Percentiles rank a stretch among this genome's conserved stretches.
Conservation (phyloP, 2,888 invertebrate species). For the Scaptomyza polygonia region DNA sequence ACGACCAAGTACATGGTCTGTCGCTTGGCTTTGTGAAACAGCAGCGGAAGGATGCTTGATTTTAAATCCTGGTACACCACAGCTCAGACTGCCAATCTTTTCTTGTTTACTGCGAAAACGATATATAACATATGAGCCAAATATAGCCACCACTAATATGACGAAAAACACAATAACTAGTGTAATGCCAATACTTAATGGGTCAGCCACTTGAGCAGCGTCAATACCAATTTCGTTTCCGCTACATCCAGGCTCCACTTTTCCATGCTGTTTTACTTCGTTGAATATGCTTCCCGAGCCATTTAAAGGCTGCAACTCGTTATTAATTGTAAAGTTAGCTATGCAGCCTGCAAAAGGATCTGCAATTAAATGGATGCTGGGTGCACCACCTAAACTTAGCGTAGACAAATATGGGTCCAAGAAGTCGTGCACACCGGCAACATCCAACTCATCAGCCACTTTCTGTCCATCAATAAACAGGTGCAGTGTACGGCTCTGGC, state of each 20-base stretch:
- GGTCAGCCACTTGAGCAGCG: constrained; percentile 91
- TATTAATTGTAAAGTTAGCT: constrained; percentile 94
- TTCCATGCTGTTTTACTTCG: constrained; percentile 89
- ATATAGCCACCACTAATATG: constrained; percentile 93
- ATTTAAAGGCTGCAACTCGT: constrained; percentile 94
- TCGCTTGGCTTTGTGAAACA: constrained; percentile 87
- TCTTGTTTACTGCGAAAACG: constrained; percentile 94
- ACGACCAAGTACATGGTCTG: constrained; percentile 88
- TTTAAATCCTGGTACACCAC: constrained; percentile 89
- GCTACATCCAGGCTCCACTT: constrained; percentile 90
- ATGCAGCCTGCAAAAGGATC: constrained; percentile 93
- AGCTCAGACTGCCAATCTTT: constrained; percentile 89
- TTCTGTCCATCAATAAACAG: constrained; percentile 89
- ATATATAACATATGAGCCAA: constrained; percentile 96
- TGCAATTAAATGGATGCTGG: constrained; percentile 85
- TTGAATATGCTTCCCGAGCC: constrained; percentile 93
- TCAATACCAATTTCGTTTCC: constrained; percentile 89
- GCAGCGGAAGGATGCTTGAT: constrained; percentile 91
- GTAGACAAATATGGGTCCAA: constrained; percentile 94
- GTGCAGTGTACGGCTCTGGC: constrained; percentile 89
- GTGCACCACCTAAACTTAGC: constrained; percentile 92
- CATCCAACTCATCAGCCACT: constrained; percentile 93
- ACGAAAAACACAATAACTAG: constrained; percentile 97
- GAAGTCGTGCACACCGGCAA: constrained; percentile 95
- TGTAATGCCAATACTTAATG: constrained; percentile 95